phyloP scores from a whole-genome alignment of 1,140 invertebrate genomes.

The Drosophila bipectinata region DNA sequence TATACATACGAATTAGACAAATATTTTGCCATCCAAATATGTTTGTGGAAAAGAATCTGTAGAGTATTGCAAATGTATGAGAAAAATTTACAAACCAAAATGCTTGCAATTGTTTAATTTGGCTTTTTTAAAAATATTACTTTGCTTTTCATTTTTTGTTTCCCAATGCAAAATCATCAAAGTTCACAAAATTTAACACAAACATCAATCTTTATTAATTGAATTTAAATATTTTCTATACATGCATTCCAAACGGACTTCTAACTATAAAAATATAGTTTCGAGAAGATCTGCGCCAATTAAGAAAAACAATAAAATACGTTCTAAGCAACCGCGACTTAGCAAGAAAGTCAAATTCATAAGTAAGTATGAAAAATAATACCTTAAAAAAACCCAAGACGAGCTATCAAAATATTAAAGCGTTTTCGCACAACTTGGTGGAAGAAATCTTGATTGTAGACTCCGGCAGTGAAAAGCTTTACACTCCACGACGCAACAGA shows the following conservation, averaged over 20 bases:
- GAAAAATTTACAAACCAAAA: background rate
- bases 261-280: conserved; percentile 48
- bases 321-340: conserved; percentile 88
- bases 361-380: conserved; percentile 88
- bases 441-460: background rate
- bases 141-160: background rate
- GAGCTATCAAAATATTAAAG: too few species aligned
- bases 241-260: conserved; percentile 37
- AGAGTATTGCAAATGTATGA: background rate
- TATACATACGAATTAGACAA: too few species aligned
- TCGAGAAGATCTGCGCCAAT: conserved; percentile 88
- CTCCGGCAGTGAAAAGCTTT: background rate
- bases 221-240: conserved; percentile 24
- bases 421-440: too few species aligned
- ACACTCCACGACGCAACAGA: background rate
- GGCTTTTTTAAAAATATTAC: background rate
- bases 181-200: background rate
- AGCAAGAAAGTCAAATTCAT: conserved; percentile 95
- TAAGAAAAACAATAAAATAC: conserved; percentile 90
- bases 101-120: background rate
- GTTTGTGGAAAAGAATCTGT: background rate
- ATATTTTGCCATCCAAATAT: background rate
- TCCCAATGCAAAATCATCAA: background rate
- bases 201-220: background rate
- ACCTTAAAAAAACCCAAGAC: background rate